Percentiles rank a stretch among this genome's conserved stretches.
Conservation (phyloP, 2,113 vertebrate genomes). For the Mus musculus region GRCm39 chr7:65600501-65601000, state of each 20-base stretch:
- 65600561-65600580: not conserved
- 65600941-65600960: too few species aligned
- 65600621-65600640: not conserved
- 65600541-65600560: not conserved
- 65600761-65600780: too few species aligned
- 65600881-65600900: too few species aligned
- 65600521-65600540: not conserved
- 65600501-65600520: too few species aligned
- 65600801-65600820: not conserved
- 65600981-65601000: too few species aligned
- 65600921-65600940: too few species aligned
- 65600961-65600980: too few species aligned
- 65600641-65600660: not conserved
- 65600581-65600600: not conserved
- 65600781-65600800: not conserved
- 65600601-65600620: not conserved
- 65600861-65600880: too few species aligned
- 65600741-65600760: not conserved
- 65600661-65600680: not conserved
- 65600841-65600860: too few species aligned
- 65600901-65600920: too few species aligned
- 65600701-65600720: not conserved
- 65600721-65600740: not conserved
- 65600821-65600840: not conserved
- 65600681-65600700: too few species aligned